A percentile compares a stretch with the other conserved stretches of the same genome.
These are phyloP conservation scores for Stercorarius parasiticus DNA, from an alignment of 2,113 vertebrate genomes.

Conservation along the genomic window DNA sequence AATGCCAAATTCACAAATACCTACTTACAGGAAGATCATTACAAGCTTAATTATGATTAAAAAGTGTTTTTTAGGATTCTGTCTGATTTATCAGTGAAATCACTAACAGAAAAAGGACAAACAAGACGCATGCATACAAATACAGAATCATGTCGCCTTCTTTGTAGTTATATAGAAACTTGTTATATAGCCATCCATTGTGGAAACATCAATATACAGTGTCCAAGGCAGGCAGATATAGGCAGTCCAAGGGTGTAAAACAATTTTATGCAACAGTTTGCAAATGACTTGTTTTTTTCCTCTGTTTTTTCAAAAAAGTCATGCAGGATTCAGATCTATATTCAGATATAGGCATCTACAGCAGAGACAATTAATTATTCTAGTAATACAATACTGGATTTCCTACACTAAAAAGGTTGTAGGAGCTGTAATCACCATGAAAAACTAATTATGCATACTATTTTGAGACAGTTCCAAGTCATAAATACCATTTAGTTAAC, in stretches of 20 bases:
- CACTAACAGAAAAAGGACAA: background rate
- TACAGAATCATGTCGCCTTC: background rate
- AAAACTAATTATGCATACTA: background rate
- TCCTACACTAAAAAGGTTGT: background rate
- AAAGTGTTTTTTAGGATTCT: background rate
- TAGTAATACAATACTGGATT: background rate
- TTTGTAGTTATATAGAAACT: background rate
- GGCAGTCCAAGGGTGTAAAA: background rate
- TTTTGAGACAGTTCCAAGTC: background rate
- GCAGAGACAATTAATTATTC: background rate
- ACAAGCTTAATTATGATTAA: background rate
- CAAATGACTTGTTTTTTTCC: background rate
- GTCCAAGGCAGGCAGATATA: background rate
- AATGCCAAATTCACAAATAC: background rate
- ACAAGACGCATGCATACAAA: background rate
- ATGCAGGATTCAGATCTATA: background rate
- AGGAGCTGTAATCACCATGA: background rate
- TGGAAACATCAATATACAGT: background rate
- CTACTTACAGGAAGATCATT: background rate
- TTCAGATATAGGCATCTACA: background rate
- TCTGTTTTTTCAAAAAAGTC: background rate
- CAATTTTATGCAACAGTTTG: conserved; percentile 2
- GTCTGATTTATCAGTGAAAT: background rate
- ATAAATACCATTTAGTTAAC: background rate
- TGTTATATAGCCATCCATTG: background rate